These are phyloP conservation scores for Halichoerus grypus DNA, from an alignment of 2,113 vertebrate species.

Conservation along the genomic window DNA sequence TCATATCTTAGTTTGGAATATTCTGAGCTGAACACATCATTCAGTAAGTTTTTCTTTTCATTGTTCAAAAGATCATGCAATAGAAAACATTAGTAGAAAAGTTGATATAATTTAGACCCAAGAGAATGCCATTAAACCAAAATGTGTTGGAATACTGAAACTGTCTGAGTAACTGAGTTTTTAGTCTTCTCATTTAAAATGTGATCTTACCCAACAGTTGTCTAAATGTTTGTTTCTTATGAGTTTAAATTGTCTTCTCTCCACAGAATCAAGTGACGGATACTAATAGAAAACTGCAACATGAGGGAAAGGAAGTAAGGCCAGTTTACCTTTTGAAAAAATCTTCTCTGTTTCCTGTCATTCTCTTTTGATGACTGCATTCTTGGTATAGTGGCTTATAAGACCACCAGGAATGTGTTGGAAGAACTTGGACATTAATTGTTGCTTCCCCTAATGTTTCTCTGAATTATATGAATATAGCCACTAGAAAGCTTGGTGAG, in stretches of 20 bases:
- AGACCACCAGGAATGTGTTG: conserved; percentile 28
- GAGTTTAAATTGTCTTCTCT: conserved; percentile 74
- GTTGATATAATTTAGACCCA: background rate
- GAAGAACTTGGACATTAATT: background rate
- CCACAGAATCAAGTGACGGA: conserved; percentile 96
- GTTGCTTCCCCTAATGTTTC: conserved; percentile 38
- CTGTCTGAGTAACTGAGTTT: background rate
- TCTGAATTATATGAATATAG: conserved; percentile 22
- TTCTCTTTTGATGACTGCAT: conserved; percentile 49
- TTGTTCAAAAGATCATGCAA: conserved; percentile 32
- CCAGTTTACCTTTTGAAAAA: conserved; percentile 42
- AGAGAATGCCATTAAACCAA: background rate
- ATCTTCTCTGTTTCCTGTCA: conserved; percentile 48
- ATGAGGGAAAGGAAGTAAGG: conserved; percentile 93
- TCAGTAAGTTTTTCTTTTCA: conserved; percentile 33
- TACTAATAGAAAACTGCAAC: conserved; percentile 95
- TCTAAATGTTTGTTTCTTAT: conserved; percentile 63
- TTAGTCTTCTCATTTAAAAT: conserved; percentile 24
- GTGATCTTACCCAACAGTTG: conserved; percentile 35
- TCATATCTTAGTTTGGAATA: conserved; percentile 40
- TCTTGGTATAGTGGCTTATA: conserved; percentile 47
- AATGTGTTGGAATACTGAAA: conserved; percentile 26
- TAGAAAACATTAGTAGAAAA: background rate
- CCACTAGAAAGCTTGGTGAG: background rate
- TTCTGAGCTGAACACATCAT: conserved; percentile 20